Evolutionary conservation across 2,113 vertebrate genomes (phyloP), one percentile per base, ranked within the genome.

Genomic region (Picathartes gymnocephalus): DNA sequence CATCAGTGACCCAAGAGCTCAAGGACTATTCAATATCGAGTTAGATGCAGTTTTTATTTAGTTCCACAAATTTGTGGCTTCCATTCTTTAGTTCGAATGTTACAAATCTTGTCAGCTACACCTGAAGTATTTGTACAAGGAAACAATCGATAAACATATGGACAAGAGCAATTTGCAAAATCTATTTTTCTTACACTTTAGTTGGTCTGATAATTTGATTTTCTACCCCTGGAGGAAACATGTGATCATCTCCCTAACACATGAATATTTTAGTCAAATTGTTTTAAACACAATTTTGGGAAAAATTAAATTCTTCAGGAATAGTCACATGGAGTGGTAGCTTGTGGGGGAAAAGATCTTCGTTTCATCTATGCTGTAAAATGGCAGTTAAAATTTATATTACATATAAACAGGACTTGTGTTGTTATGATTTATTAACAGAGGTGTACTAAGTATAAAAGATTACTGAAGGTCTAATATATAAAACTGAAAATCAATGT

Each of bases 401-500:
- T 47, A 54, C 65, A 84, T 70, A 73, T 44, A 85, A 84, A 58
- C 15, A 68, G 33, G 53, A 68, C 53, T 68, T 28, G 24, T 37
- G 24, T 56, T 77, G 57, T 39, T 81, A 74, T 68, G 53, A 90
- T 92, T 95, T 92, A 90, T 54, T 76, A 82, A 90, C 39, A 90
- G 79, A 94, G 33, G 40, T 85, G 53, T 74, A 65, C 47, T 64
- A 44, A 76, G 71, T 47, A 64, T 50, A 82, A 56, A 87, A 76
- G 74, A 60, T 76, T 56, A 64, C 13, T 13, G 54, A 88, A 90
- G 37, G 71, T 57, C 42, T 40, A 83, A 80, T 48, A 77, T 42
- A 88, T 70, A 84, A 93, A 88, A 88, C 91, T 81, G 58, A 91
- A 95, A 93, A 95, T 91, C 54, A 57, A 60, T 57, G 50, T 57